These are phyloP conservation scores for Cyprinodon brontotheroides DNA, from an alignment of 2,113 vertebrate species.

Conservation along the genomic window DNA sequence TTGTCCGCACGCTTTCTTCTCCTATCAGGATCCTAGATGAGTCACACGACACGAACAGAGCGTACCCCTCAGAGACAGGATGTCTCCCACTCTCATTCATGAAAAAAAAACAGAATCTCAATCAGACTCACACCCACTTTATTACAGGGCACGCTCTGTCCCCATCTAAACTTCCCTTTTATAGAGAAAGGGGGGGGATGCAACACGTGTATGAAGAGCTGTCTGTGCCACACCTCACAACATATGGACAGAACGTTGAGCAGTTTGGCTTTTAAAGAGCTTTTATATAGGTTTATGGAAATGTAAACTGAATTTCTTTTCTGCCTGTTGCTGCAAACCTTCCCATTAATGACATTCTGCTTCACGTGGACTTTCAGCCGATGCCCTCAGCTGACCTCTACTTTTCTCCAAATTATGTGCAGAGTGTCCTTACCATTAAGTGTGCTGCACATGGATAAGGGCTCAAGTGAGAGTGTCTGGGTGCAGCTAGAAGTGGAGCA, in stretches of 20 bases:
- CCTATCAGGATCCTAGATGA: constrained; percentile 62
- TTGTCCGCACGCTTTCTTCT: constrained; percentile 42
- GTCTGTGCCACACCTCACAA: constrained; percentile 25
- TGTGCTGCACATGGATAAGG: constrained; percentile 20
- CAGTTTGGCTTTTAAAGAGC: background rate
- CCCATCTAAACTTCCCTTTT: constrained; percentile 11
- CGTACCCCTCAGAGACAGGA: constrained; percentile 47
- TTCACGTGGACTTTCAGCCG: background rate
- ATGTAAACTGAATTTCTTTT: constrained; percentile 32
- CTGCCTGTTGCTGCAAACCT: background rate
- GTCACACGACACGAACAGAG: constrained; percentile 66
- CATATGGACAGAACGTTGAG: constrained; percentile 6
- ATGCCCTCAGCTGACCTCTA: constrained; percentile 17
- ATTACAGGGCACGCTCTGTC: constrained; percentile 40
- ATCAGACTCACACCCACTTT: constrained; percentile 39
- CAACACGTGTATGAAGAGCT: constrained; percentile 36
- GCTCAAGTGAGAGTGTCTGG: constrained; percentile 34
- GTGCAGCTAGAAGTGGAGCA: constrained; percentile 22
- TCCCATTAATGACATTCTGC: background rate
- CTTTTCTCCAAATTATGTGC: background rate
- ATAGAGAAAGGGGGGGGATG: background rate
- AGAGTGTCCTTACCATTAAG: constrained; percentile 19
- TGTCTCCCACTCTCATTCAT: constrained; percentile 68
- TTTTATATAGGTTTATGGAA: constrained; percentile 6
- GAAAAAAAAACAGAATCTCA: constrained; percentile 50